phyloP scores from a whole-genome alignment of 2,888 invertebrate genomes.

The Zeuzera pyrina region DNA sequence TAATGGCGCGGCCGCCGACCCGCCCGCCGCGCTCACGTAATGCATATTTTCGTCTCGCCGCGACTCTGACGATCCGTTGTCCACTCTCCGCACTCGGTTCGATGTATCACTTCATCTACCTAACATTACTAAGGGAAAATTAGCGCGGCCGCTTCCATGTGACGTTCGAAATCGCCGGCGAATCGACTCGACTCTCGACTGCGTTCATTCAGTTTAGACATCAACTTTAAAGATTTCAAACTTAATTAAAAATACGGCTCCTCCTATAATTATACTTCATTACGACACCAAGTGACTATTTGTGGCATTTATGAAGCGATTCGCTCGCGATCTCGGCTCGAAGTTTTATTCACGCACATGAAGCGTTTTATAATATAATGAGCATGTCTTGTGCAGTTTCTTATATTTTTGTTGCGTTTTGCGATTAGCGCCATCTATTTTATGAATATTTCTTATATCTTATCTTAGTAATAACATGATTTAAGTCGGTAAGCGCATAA shows the following conservation, averaged over 20 bases:
- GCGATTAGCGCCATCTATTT: no score
- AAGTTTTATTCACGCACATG: constrained; percentile 32
- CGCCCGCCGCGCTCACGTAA: constrained; percentile 28
- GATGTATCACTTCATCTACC: constrained; percentile 20
- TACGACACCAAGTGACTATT: no score
- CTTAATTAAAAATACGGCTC: no score
- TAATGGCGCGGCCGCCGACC: constrained; percentile 39
- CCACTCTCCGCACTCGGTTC: constrained; percentile 19
- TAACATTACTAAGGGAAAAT: constrained; percentile 71
- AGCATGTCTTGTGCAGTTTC: constrained; percentile 45
- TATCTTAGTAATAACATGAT: no score
- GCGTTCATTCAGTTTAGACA: no score
- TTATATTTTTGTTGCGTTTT: constrained; percentile 27
- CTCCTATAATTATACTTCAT: no score
- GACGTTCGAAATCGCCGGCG: constrained; percentile 38
- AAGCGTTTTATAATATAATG: constrained; percentile 29
- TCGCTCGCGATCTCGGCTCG: constrained; percentile 37
- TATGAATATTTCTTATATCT: no score
- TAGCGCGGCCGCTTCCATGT: constrained; percentile 45
- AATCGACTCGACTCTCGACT: constrained; percentile 6
- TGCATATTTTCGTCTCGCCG: constrained; percentile 63
- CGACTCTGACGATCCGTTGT: constrained; percentile 25
- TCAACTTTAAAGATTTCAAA: no score
- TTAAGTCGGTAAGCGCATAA: no score
- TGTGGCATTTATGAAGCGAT: no score